phyloP scores from a whole-genome alignment of 2,797 vertebrate species.

The Sebastes aleutianus region DNA sequence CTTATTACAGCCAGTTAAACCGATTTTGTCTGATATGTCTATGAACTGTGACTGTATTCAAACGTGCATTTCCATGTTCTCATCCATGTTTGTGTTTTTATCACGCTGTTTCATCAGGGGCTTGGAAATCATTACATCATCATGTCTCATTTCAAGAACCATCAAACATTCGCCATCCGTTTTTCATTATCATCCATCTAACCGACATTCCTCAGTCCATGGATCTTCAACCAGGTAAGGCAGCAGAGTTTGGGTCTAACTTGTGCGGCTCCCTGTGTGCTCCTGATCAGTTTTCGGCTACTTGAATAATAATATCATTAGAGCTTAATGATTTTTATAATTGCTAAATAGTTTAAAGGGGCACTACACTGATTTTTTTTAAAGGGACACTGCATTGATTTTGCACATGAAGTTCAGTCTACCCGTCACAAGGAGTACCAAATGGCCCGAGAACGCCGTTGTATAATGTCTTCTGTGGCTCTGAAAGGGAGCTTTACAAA shows the following conservation, averaged over 20 bases:
- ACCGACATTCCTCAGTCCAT: conserved; percentile 47
- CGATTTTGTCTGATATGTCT: conserved; percentile 4
- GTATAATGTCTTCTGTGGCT: not conserved
- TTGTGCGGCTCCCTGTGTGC: not conserved
- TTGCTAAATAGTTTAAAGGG: not conserved
- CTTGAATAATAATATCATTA: not conserved
- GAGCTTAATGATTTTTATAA: not conserved
- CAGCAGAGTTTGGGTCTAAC: conserved; percentile 1
- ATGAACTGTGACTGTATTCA: conserved; percentile 38
- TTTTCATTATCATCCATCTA: conserved; percentile 52
- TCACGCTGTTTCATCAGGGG: conserved; percentile 54
- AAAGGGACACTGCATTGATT: not conserved
- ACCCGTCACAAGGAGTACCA: not conserved
- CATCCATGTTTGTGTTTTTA: conserved; percentile 43
- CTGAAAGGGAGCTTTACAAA: not conserved
- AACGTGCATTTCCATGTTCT: conserved; percentile 47
- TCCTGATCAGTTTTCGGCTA: not conserved
- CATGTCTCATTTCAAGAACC: conserved; percentile 61
- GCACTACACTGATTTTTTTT: not conserved
- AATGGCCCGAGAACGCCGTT: not conserved
- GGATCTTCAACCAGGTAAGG: conserved; percentile 74
- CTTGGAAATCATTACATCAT: conserved; percentile 48
- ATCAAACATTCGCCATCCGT: conserved; percentile 51
- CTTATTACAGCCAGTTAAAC: conserved; percentile 1
- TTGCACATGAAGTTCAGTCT: not conserved